Evolutionary conservation across 2,113 vertebrate species (phyloP).

Genomic region (Rattus norvegicus): GRCr8 NC_086037.1:7592001-7592500

Average conservation of each 20-base stretch:
- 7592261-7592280: background rate
- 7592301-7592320: background rate
- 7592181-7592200: background rate
- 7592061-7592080: background rate
- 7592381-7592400: background rate
- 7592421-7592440: background rate
- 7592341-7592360: background rate
- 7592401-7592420: background rate
- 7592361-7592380: background rate
- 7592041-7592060: background rate
- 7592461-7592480: background rate
- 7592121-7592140: too few species aligned
- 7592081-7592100: background rate
- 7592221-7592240: background rate
- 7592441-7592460: background rate
- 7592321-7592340: background rate
- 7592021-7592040: background rate
- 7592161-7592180: background rate
- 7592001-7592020: background rate
- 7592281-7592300: background rate
- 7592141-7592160: background rate
- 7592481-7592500: background rate
- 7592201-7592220: background rate
- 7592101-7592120: background rate
- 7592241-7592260: background rate